Conservation (phyloP, 2,113 vertebrate species). For the Xiphorhynchus elegans region DNA sequence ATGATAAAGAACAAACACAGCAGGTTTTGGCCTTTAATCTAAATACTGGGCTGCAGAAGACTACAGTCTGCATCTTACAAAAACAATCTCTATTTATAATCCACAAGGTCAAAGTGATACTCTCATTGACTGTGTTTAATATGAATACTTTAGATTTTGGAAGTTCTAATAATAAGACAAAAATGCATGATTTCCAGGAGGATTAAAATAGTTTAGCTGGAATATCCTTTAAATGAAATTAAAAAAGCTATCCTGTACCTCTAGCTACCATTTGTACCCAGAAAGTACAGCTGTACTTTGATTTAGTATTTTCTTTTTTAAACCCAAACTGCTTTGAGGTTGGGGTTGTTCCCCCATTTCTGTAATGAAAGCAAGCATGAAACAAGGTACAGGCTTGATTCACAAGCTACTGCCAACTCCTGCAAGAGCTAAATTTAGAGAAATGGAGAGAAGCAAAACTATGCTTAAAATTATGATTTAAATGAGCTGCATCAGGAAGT, state of each 20-base stretch:
- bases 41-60: background rate
- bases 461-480: background rate
- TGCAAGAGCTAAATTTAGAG: background rate
- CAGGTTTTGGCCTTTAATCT: background rate
- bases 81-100: background rate
- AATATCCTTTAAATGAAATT: background rate
- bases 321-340: background rate
- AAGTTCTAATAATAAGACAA: background rate
- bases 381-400: background rate
- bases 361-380: background rate
- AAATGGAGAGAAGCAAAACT: background rate
- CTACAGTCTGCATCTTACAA: background rate
- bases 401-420: background rate
- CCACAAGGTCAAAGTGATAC: background rate
- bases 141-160: background rate
- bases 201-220: background rate
- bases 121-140: background rate
- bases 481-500: background rate
- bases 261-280: background rate
- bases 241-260: background rate
- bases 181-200: background rate
- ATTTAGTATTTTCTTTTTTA: background rate
- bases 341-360: background rate
- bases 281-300: background rate
- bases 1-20: background rate